Evolutionary conservation across 1,140 invertebrate genomes (phyloP), one percentile per base, ranked within the genome.

Genomic region (Polyergus mexicanus): DNA sequence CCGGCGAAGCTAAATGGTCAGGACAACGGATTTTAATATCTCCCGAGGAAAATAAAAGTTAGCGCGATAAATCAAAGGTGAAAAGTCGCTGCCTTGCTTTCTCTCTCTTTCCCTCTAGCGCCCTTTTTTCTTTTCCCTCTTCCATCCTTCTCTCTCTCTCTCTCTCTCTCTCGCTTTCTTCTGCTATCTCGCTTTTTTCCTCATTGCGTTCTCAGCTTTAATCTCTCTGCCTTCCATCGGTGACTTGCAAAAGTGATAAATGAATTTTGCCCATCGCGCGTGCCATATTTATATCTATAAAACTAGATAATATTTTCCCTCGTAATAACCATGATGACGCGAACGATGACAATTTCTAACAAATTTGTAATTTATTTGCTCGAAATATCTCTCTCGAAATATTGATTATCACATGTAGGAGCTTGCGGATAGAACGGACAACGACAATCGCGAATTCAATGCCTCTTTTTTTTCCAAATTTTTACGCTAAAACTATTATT

Each of bases 1-100:
- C 80, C 74, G 86, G 84, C 77, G 89, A 92, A 94, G 94, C 94
- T 95, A 95, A 95, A 95, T 94, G 93, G 90, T 85, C 91, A 92
- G 93, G 94, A 94, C 94, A 95, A 95, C 94, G 94, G 91, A 91
- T 94, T 95, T 95, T 95, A 95, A 95, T 95, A 95, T 95, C 93
- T 95, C 91, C 88, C 80, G 83, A 68, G 92, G 89, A 90, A 94
- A 94, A 95, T 94, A 95, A 95, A 95, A 95, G 94, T 95, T 95
- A 84, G 91, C 90, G 91, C 92, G 89, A 95, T 95, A 95, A 95
- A 95, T 95, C 94, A 95, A 95, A 95, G 93, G 93, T 94, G 93
- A 94, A 95, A 95, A 95, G 94, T 93, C 90, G 89, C 80, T 89
- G 89, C 90, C 54, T 65, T 85, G 68, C 91, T 89, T 92, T 88